A percentile compares a stretch with the other conserved stretches of the same genome.
Conservation (phyloP, 2,797 vertebrate species). For the Lophotriccus pileatus region DNA sequence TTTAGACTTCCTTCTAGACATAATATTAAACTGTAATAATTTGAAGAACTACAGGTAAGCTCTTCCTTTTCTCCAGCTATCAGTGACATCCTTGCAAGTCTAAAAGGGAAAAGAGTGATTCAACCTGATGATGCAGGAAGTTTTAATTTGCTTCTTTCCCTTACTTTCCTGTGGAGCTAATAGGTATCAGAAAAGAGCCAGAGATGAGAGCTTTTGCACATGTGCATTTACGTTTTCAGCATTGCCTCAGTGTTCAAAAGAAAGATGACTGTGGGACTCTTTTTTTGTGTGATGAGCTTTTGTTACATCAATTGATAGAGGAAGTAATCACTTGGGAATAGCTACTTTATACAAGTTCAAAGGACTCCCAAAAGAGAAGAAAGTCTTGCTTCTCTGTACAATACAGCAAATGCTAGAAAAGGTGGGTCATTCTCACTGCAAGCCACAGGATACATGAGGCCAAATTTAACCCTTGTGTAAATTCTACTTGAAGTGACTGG, state of each 20-base stretch:
- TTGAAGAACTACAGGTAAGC: constrained; percentile 9
- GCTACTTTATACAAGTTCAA: constrained; percentile 66
- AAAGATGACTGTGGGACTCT: constrained; percentile 34
- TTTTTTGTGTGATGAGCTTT: constrained; percentile 63
- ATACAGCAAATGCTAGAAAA: constrained; percentile 71
- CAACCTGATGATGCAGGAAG: constrained; percentile 56
- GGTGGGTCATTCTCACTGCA: constrained; percentile 64
- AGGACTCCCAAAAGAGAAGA: constrained; percentile 72
- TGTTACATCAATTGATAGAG: constrained; percentile 72
- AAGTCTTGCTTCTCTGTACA: constrained; percentile 57
- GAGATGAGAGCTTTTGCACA: constrained; percentile 65
- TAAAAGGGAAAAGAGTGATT: constrained; percentile 59
- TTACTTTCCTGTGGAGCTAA: constrained; percentile 58
- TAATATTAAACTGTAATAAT: constrained; percentile 32
- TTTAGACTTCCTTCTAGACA: constrained; percentile 18
- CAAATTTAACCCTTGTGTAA: constrained; percentile 21
- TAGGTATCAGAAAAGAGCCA: constrained; percentile 64
- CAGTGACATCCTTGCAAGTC: constrained; percentile 54
- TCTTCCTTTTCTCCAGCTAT: constrained; percentile 46
- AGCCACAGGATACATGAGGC: constrained; percentile 14
- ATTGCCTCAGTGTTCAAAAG: constrained; percentile 64
- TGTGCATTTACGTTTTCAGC: constrained; percentile 70
- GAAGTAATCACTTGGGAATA: constrained; percentile 79
- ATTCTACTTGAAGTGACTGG: background rate
- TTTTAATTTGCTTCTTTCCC: constrained; percentile 55